These are phyloP conservation scores for Epinotia nisella DNA, from an alignment of 2,888 invertebrate species.

Conservation along the genomic window DNA sequence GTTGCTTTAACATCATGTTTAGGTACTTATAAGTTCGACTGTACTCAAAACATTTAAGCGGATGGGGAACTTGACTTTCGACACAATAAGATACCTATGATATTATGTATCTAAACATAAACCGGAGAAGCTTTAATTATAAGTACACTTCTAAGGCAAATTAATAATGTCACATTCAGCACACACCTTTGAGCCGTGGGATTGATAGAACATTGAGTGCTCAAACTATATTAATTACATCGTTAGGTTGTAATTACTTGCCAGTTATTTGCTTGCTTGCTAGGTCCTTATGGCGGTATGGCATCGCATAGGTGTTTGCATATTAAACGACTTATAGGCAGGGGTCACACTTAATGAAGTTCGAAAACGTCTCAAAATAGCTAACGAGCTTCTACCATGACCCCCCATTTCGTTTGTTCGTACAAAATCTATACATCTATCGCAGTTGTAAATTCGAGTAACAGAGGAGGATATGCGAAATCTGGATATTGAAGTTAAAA, in stretches of 20 bases:
- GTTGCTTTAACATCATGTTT: no score
- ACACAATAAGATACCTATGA: no score
- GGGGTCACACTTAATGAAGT: background rate
- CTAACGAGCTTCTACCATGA: background rate
- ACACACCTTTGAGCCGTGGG: constrained; percentile 15
- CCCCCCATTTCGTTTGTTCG: background rate
- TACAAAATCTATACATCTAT: no score
- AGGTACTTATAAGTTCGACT: no score
- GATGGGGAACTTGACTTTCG: no score
- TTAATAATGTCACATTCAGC: constrained; percentile 4
- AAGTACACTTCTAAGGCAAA: background rate
- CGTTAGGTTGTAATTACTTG: constrained; percentile 49
- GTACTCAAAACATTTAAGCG: no score
- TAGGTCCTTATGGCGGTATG: constrained; percentile 38
- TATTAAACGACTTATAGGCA: constrained; percentile 55
- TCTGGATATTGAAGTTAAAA: no score
- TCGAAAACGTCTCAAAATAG: background rate
- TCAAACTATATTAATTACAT: constrained; percentile 45
- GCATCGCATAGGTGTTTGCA: constrained; percentile 53
- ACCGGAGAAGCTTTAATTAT: no score
- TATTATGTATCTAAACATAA: no score
- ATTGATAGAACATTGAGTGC: constrained; percentile 29
- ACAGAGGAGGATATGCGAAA: no score
- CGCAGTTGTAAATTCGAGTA: no score
- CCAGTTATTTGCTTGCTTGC: constrained; percentile 49